These are phyloP conservation scores for Artemia sinica DNA, from an alignment of 2,888 invertebrate genomes.

Conservation along the genomic window DNA sequence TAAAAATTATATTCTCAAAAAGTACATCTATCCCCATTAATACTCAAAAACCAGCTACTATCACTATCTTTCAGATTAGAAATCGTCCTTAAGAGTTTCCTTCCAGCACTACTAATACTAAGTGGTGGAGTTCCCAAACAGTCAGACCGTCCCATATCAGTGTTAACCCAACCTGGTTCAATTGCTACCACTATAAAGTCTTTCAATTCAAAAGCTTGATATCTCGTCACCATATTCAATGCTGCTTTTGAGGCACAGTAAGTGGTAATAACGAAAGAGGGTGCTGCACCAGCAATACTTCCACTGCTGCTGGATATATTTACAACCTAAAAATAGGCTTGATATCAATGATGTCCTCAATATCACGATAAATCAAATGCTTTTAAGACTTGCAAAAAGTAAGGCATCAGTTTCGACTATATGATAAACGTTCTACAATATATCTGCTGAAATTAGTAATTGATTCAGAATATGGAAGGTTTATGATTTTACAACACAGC, in stretches of 20 bases:
- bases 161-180: not conserved
- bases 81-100: not conserved
- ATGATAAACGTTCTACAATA: too few relatives aligned
- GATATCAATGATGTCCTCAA: too few relatives aligned
- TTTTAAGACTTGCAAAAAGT: too few relatives aligned
- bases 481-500: too few relatives aligned
- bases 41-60: constrained; percentile 2
- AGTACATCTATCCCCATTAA: not conserved
- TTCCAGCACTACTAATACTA: not conserved
- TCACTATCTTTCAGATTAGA: not conserved
- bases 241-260: constrained; percentile 8
- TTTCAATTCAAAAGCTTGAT: constrained; percentile 1
- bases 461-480: too few relatives aligned
- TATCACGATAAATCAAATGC: too few relatives aligned
- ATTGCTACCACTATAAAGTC: not conserved
- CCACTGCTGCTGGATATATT: constrained; percentile 9
- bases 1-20: not conserved
- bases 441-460: too few relatives aligned
- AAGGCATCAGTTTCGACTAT: too few relatives aligned
- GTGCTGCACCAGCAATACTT: not conserved
- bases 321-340: not conserved
- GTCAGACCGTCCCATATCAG: constrained; percentile 1
- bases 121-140: not conserved
- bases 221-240: not conserved
- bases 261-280: not conserved